These are phyloP conservation scores for Jordanella pulchra DNA, from an alignment of 2,797 vertebrate genomes.

Conservation along the genomic window DNA sequence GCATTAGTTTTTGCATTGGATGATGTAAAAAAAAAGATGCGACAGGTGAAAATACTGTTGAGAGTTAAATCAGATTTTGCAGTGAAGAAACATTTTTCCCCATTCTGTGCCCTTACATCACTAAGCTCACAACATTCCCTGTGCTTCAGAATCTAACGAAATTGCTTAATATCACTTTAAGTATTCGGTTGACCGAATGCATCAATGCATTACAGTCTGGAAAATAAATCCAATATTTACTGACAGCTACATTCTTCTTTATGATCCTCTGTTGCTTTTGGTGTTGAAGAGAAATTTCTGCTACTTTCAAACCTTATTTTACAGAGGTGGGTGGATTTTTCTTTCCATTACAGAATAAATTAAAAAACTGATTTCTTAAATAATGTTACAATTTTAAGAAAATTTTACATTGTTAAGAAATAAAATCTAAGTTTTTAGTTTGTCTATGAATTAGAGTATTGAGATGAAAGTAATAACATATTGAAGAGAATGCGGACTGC, in stretches of 20 bases:
- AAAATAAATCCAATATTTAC: not conserved
- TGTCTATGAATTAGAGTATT: no score
- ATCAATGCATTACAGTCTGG: not conserved
- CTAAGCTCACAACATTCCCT: not conserved
- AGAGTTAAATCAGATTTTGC: not conserved
- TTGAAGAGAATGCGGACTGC: no score
- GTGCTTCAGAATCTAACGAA: not conserved
- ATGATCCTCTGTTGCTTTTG: not conserved
- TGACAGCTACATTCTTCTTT: no score
- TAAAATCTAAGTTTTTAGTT: no score
- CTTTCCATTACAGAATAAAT: not conserved
- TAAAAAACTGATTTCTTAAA: not conserved
- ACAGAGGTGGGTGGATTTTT: not conserved
- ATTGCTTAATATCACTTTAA: not conserved
- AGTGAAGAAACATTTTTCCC: not conserved
- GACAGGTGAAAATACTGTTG: not conserved
- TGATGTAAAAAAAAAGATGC: not conserved
- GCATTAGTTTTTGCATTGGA: not conserved
- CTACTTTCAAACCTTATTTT: not conserved
- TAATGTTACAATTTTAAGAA: not conserved
- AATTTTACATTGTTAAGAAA: no score
- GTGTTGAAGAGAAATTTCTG: not conserved
- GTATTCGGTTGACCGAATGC: not conserved
- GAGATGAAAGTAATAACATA: no score
- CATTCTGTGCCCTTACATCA: no score